A percentile compares a stretch with the other conserved stretches of the same genome.
Evolutionary conservation across 2,113 vertebrate species (phyloP).

Genomic region (Ammospiza nelsoni): DNA sequence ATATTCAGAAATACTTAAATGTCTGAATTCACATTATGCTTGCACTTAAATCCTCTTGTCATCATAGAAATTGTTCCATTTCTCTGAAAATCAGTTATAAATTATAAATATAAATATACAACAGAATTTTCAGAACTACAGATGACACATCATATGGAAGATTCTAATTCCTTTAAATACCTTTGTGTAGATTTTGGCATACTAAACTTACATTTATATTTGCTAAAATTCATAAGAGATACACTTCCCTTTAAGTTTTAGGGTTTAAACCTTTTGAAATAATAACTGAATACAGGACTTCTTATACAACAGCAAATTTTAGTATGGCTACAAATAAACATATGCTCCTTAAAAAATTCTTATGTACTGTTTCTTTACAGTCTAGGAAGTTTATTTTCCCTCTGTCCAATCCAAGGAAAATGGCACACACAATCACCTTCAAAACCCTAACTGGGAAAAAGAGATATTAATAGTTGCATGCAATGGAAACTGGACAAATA

Average conservation of each 20-base stretch:
- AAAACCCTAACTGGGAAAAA: background rate
- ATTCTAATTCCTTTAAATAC: background rate
- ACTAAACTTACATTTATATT: background rate
- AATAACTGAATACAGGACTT: background rate
- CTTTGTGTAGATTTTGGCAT: background rate
- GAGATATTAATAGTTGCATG: background rate
- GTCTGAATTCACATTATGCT: background rate
- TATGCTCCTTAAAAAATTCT: background rate
- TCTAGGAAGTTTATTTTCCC: background rate
- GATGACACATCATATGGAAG: background rate
- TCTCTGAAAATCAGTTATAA: background rate
- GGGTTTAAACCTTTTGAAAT: background rate
- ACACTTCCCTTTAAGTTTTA: background rate
- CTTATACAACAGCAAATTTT: background rate
- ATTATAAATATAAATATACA: background rate
- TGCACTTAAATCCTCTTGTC: background rate
- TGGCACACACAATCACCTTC: background rate
- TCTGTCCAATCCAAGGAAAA: background rate
- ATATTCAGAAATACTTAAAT: background rate
- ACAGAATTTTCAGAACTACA: background rate
- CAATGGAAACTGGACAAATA: background rate
- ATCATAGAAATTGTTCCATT: background rate
- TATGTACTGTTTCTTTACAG: background rate
- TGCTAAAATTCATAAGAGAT: background rate
- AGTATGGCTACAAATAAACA: background rate